Base-by-base conservation (phyloP, 2,888 invertebrate species). In the Lycophotia porphyrea region DNA sequence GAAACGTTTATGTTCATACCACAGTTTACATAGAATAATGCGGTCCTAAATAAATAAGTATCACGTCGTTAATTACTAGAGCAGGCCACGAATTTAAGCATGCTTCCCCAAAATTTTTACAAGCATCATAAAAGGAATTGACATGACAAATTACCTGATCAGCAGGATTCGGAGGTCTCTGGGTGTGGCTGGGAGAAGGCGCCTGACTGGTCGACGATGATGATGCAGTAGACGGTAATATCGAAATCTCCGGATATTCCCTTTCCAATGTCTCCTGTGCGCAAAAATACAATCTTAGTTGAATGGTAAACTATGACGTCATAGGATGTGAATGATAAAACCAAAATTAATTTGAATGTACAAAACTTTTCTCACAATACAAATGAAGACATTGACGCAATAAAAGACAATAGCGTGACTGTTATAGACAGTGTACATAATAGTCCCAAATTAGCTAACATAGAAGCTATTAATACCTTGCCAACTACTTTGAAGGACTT, bases 201-300 rank as follows among this genome's bases (percentile, higher is more conserved):
- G 92, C 91, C 83, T 95, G 96, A 74, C 93, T 93, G 21, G 93
- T 93, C 0, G 95, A 93, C 3, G 94, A 91, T 8, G 96, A 94
- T 0, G 96, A 94, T 0, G 96, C 96, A n/a, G 96, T 96, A 3
- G 96, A 96, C 0, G 96, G 96, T 60, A 96, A 90, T 83, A 96
- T 96, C 31, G 96, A 96, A 80, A 96, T 96, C 86, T 96, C 96
- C 58, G 96, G 96, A 89, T 96, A 96, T 88, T 96, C 96, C 84
- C 96, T 91, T 88, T 96, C 96, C 85, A 96, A 92, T 31, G 96
- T 96, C 92, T 96, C 96, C 96, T 96, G 92, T 84, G 90, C 91
- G 82, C 84, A 80, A 86, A 82, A 82, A 74, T 42, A 72, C 75
- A 83, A 82, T 76, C 82, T 85, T 84, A 88, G 86, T 83, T 83